A percentile compares a stretch with the other conserved stretches of the same genome.
These are phyloP conservation scores for Myotis findleyi DNA, from an alignment of 2,797 vertebrate species.

Conservation along the genomic window DNA sequence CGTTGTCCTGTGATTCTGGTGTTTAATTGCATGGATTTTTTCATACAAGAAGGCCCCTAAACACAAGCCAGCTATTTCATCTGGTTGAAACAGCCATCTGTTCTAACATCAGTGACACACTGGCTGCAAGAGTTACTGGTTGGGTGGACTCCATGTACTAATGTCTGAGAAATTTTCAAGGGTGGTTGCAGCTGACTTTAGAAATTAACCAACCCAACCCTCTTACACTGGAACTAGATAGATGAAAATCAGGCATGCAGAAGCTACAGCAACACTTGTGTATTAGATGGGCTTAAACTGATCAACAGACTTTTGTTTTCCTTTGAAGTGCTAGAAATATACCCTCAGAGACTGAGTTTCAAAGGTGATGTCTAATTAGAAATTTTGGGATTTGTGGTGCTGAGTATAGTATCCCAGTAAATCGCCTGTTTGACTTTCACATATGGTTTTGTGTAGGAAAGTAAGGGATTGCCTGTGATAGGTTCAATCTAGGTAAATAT, in stretches of 20 bases:
- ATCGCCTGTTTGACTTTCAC: constrained; percentile 39
- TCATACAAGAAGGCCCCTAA: neutral
- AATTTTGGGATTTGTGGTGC: neutral
- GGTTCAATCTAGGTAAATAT: constrained; percentile 39
- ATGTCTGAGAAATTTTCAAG: constrained; percentile 11
- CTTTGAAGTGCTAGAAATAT: neutral
- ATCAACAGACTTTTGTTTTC: neutral
- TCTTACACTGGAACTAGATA: constrained; percentile 14
- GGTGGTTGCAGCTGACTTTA: constrained; percentile 42
- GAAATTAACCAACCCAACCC: constrained; percentile 4
- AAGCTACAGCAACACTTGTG: neutral
- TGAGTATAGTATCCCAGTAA: neutral
- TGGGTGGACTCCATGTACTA: neutral
- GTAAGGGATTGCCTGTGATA: neutral
- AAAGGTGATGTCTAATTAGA: constrained; percentile 11
- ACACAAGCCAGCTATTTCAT: neutral
- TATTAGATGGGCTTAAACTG: neutral
- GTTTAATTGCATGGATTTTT: constrained; percentile 34
- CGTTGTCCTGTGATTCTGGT: constrained; percentile 5
- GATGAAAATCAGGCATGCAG: neutral
- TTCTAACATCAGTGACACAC: neutral
- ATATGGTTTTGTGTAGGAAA: neutral
- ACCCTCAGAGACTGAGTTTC: neutral
- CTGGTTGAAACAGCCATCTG: constrained; percentile 1
- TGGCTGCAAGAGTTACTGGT: neutral